Percentiles rank a stretch among this genome's conserved stretches.
Conservation (phyloP, 2,888 invertebrate genomes). For the Carabus problematicus region DNA sequence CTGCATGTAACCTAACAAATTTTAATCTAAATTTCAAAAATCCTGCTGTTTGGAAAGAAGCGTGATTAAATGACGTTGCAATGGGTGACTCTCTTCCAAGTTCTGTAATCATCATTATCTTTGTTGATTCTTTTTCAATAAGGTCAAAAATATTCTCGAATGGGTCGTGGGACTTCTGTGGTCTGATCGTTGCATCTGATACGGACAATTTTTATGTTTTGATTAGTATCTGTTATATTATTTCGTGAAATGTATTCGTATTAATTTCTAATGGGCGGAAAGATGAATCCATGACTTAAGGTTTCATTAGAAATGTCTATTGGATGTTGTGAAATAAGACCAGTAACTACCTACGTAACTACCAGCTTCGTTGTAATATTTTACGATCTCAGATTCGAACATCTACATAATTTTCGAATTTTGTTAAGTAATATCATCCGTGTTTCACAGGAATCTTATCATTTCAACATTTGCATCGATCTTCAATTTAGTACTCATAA, state of each 20-base stretch:
- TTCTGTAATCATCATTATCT: conserved; percentile 35
- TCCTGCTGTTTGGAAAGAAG: conserved; percentile 10
- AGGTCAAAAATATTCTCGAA: conserved; percentile 38
- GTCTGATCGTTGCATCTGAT: conserved; percentile 21
- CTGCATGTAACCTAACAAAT: no score
- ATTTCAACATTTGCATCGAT: no score
- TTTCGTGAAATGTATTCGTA: conserved; percentile 12
- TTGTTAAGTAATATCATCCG: no score
- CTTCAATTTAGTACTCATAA: no score
- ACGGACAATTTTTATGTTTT: conserved; percentile 12
- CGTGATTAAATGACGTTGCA: conserved; percentile 4
- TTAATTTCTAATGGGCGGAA: conserved; percentile 7
- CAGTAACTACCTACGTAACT: no score
- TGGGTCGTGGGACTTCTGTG: conserved; percentile 33
- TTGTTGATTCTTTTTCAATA: conserved; percentile 28
- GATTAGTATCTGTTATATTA: conserved; percentile 17
- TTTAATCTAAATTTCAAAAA: conserved; percentile 4
- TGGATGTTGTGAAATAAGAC: no score
- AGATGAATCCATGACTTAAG: no score
- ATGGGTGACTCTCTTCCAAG: background rate
- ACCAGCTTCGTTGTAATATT: no score
- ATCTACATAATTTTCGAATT: no score
- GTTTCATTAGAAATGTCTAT: no score
- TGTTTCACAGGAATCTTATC: no score
- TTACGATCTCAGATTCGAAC: no score